Conservation (phyloP, 2,113 vertebrate genomes). For the Urocolius indicus region DNA sequence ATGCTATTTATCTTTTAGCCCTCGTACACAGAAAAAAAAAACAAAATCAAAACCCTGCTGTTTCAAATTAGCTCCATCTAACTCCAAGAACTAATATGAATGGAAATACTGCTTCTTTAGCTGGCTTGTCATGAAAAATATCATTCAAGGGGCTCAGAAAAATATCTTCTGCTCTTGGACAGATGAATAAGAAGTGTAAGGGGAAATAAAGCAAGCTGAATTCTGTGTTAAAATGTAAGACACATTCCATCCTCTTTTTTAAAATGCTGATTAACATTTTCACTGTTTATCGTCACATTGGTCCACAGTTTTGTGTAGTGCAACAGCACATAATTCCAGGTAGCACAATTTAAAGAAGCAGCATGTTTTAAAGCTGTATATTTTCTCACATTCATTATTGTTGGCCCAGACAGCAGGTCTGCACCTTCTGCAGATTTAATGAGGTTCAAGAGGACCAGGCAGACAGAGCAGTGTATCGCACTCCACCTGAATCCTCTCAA, state of each 20-base stretch:
- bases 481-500: slow-evolving; percentile 1
- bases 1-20: not conserved
- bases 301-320: not conserved
- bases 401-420: slow-evolving; percentile 14
- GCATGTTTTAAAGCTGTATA: not conserved
- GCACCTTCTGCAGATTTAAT: slow-evolving; percentile 17
- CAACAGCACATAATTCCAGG: not conserved
- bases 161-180: not conserved
- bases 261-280: not conserved
- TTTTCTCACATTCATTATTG: not conserved
- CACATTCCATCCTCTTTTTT: not conserved
- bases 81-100: slow-evolving; percentile 27
- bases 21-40: slow-evolving; percentile 7
- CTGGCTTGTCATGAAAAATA: slow-evolving; percentile 19
- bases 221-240: not conserved
- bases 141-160: not conserved
- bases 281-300: not conserved
- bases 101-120: not conserved
- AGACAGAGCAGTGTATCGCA: not conserved
- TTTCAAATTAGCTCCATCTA: slow-evolving; percentile 27
- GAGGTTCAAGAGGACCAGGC: slow-evolving; percentile 4
- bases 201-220: not conserved
- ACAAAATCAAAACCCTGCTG: slow-evolving; percentile 57
- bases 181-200: not conserved
- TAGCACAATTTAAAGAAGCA: not conserved